Conservation (phyloP, 2,797 vertebrate species). For the Hydrocynus forskahlii region DNA sequence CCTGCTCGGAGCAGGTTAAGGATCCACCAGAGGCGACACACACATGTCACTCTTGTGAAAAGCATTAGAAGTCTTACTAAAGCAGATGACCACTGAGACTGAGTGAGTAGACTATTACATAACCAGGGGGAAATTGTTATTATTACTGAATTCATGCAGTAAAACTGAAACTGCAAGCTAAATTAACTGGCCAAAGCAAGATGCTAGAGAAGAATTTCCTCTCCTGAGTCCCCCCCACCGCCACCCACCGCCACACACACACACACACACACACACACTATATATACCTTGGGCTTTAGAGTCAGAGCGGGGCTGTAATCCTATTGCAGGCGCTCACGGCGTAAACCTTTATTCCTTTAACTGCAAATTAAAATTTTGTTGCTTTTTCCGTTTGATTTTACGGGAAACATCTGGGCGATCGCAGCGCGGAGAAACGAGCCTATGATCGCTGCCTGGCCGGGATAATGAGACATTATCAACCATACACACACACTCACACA, state of each 20-base stretch:
- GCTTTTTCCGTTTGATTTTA: constrained; percentile 86
- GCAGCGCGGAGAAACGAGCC: constrained; percentile 67
- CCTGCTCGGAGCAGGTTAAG: constrained; percentile 33
- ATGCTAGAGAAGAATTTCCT: constrained; percentile 8
- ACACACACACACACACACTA: constrained; percentile 33
- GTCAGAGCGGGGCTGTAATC: constrained; percentile 68
- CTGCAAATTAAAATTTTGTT: constrained; percentile 85
- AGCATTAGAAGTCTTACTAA: neutral
- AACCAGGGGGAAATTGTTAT: neutral
- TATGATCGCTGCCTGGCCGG: constrained; percentile 63
- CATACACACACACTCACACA: constrained; percentile 27
- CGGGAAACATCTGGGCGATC: constrained; percentile 83
- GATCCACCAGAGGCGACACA: neutral
- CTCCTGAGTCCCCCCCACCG: constrained; percentile 29
- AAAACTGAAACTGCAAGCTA: neutral
- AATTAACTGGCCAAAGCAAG: neutral
- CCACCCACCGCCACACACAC: constrained; percentile 57
- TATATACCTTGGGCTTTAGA: constrained; percentile 58
- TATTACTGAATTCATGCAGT: too few species aligned
- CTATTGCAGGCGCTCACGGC: constrained; percentile 69
- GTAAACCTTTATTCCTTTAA: constrained; percentile 81
- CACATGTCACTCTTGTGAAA: neutral
- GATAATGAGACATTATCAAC: constrained; percentile 75
- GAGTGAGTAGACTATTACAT: neutral
- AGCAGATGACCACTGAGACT: neutral